Evolutionary conservation across 2,888 invertebrate species (phyloP), one percentile per base, ranked within the genome.

Genomic region (Platycheirus albimanus): DNA sequence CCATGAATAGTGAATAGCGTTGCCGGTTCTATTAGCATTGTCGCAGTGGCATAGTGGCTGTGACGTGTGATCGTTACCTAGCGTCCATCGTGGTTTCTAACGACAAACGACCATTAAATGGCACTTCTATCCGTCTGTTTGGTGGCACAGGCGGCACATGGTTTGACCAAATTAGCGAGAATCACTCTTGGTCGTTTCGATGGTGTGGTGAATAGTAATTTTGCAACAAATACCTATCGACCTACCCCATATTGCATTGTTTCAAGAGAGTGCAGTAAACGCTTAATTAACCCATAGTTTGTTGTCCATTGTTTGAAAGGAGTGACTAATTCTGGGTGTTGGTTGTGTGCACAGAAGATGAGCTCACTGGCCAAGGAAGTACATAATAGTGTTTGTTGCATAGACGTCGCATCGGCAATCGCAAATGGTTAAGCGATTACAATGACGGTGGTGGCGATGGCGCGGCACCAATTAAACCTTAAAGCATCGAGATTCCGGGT

Each of bases 131-230:
- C 30, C 17, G 11, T 30, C 45, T 43, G 43, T 61, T 61, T 30
- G 43, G 45, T 54, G 63, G 63, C 45, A n/a, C n/a, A 47, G 61
- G 20, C 28, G 24, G 20, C 61, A 43, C 24, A 33, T 43, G 43
- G 63, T 28, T 61, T 58, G 63, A 56, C 69, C 33, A 69, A 79
- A 79, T 79, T 69, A 74, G 61, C 75, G 69, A 11, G 45, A 76
- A 63, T 79, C 74, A 67, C 61, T 54, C 38, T 41, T 15, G 36
- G 33, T 19, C 11, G 43, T 15, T 15, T 24, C 43, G 56, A 36
- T 52, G 51, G 64, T 51, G 77, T 41, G 77, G 77, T 77, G 81
- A 81, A 66, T 81, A 67, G 77, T 71, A 66, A 81, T 76, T 81
- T 77, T 36, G 61, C 71, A 76, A 75, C 66, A 52, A 70, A 66